Evolutionary conservation across 64 coral and sea anemone genomes (phyloP), one percentile per base, ranked within the genome.

Genomic region (Porites lutea): DNA sequence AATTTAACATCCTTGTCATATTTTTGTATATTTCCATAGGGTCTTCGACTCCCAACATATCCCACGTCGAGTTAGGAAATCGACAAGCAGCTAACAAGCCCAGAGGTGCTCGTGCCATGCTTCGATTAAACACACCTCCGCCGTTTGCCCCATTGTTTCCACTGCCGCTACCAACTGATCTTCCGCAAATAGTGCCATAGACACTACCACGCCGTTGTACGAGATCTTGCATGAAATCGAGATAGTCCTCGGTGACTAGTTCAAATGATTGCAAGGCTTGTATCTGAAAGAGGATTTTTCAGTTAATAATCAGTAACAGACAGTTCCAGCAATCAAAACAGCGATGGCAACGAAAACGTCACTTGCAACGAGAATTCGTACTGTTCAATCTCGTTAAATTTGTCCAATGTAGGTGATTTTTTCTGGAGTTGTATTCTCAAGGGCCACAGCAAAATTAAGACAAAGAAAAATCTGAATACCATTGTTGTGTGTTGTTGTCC

Each of bases 181-280:
- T 51, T 5, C 63, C 81, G 22, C 81, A 84, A 20, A 84, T 45
- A 8, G 81, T 69, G 51, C 15, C 62, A 11, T 47, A 46, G 47
- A 84, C 67, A 84, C 62, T 65, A 19, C 61, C 60, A 48, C 65
- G 46, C 5, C 79, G 57, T 3, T 65, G 44, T 2, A 44, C 43
- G 0, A 84, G 19, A 19, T 84, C 81, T n/a, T 65, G 45, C 63
- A 69, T 51, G 19, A 84, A 50, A 69, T 64, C n/a, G 23, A 22
- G 6, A 68, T 51, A 84, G 81, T 84, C 81, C 19, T 18, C 12
- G 1, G 81, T 48, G 61, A 84, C 60, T 13, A 8, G 81, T 5
- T 37, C 46, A 3, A 84, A 19, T 15, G 81, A 48, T 22, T 84
- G 14, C 16, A 84, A 69, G 44, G 81, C 81, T 84, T 84, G 81